These are phyloP conservation scores for Drosophila seclusa DNA, from an alignment of 2,888 invertebrate species.

Conservation along the genomic window DNA sequence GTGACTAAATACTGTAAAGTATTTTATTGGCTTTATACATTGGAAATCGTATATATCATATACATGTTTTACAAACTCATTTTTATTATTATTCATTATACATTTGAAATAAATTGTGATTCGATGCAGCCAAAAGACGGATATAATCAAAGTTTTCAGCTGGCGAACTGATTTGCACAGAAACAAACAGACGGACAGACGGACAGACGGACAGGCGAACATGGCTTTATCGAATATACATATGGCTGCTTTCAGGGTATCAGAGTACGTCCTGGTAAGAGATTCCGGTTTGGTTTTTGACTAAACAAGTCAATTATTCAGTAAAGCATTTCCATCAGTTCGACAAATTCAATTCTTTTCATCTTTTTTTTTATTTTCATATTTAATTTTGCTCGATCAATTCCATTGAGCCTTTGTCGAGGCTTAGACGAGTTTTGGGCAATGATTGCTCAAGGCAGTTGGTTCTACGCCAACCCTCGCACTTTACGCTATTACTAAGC, in stretches of 20 bases:
- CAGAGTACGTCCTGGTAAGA: background rate
- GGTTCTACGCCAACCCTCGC: too few relatives aligned
- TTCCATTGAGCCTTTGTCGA: background rate
- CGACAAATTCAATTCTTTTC: background rate
- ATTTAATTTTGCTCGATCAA: background rate
- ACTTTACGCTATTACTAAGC: background rate
- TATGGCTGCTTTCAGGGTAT: background rate
- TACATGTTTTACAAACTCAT: background rate
- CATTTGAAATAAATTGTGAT: background rate
- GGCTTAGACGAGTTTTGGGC: background rate
- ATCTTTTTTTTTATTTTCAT: background rate
- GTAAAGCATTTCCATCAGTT: background rate
- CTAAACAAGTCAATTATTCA: background rate
- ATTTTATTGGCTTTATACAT: background rate
- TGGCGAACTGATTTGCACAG: fast-evolving
- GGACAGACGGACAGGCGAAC: background rate
- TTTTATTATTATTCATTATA: background rate
- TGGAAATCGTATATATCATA: background rate
- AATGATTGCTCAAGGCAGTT: too few relatives aligned
- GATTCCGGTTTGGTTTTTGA: background rate
- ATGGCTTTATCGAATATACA: background rate
- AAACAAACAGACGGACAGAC: too few relatives aligned
- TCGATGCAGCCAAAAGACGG: background rate
- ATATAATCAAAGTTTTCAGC: background rate
- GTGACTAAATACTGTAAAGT: background rate